Conservation (phyloP, 1,140 invertebrate species). For the Leptinotarsa defecta region DNA sequence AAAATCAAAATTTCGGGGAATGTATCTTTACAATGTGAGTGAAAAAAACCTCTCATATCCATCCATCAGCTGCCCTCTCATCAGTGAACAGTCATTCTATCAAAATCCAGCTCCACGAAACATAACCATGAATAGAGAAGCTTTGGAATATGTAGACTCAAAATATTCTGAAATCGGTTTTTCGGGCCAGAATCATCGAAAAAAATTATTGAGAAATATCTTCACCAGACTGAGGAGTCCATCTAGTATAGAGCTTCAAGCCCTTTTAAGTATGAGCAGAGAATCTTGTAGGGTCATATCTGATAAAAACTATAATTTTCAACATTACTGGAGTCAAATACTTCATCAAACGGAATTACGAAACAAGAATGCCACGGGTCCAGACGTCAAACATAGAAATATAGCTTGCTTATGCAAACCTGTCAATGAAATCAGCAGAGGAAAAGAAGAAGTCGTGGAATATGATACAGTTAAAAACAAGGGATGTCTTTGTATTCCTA, state of each 20-base stretch:
- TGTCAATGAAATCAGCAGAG: background rate
- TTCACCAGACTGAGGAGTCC: conserved; percentile 1
- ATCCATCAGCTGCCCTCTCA: conserved; percentile 4
- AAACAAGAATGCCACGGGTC: too few species aligned
- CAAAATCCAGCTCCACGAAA: background rate
- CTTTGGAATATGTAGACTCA: too few species aligned
- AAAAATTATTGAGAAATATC: background rate
- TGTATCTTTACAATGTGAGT: background rate
- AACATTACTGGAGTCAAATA: too few species aligned
- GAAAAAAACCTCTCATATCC: background rate
- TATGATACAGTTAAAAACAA: background rate
- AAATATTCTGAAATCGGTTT: too few species aligned
- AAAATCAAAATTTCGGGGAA: background rate
- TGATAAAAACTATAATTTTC: background rate
- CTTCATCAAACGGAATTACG: too few species aligned
- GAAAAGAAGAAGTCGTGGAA: background rate
- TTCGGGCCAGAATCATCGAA: background rate
- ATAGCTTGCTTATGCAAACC: background rate
- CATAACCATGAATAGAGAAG: too few species aligned
- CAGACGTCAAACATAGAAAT: too few species aligned
- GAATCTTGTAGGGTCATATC: background rate
- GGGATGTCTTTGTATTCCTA: background rate
- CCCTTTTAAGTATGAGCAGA: background rate
- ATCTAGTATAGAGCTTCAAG: conserved; percentile 5
- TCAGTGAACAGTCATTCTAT: background rate